phyloP scores from a whole-genome alignment of 2,888 invertebrate genomes.

The Sinopyrophorus schimmeli region DNA sequence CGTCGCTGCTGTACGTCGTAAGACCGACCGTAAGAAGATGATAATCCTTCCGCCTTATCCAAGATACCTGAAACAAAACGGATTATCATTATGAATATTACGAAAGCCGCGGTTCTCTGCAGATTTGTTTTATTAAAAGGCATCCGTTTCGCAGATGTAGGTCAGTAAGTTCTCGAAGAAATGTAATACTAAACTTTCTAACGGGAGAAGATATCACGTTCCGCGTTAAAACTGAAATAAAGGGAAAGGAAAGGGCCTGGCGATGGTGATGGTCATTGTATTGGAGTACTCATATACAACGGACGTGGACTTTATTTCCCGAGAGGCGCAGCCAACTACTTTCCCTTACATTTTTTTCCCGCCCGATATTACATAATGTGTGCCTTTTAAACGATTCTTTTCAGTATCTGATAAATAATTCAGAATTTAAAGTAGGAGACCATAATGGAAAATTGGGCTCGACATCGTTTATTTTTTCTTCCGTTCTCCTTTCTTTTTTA shows the following conservation, averaged over 20 bases:
- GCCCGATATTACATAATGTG: slow-evolving; percentile 12
- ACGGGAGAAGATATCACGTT: too few relatives aligned
- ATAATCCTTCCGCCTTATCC: slow-evolving; percentile 84
- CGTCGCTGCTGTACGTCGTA: slow-evolving; percentile 87
- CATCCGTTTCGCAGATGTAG: too few relatives aligned
- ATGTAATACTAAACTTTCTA: too few relatives aligned
- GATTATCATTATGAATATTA: slow-evolving; percentile 13
- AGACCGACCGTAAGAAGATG: slow-evolving; percentile 84
- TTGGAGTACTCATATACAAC: slow-evolving; percentile 1
- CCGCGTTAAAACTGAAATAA: too few relatives aligned
- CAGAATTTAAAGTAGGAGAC: slow-evolving; percentile 14
- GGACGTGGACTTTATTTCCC: slow-evolving; percentile 3
- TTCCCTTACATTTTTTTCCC: too few relatives aligned
- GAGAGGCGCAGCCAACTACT: slow-evolving; percentile 4
- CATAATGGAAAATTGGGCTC: slow-evolving; percentile 14
- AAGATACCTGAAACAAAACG: slow-evolving; percentile 68
- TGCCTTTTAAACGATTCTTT: slow-evolving; percentile 11
- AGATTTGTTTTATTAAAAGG: too few relatives aligned
- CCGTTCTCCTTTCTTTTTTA: neutral
- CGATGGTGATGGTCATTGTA: slow-evolving; percentile 7
- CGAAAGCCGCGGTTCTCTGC: too few relatives aligned
- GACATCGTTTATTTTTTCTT: slow-evolving; percentile 4
- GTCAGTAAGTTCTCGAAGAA: too few relatives aligned
- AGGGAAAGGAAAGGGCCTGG: neutral
- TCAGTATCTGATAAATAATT: slow-evolving; percentile 20